Evolutionary conservation across 2,888 invertebrate species (phyloP).

Genomic region (Netelia melanura): DNA sequence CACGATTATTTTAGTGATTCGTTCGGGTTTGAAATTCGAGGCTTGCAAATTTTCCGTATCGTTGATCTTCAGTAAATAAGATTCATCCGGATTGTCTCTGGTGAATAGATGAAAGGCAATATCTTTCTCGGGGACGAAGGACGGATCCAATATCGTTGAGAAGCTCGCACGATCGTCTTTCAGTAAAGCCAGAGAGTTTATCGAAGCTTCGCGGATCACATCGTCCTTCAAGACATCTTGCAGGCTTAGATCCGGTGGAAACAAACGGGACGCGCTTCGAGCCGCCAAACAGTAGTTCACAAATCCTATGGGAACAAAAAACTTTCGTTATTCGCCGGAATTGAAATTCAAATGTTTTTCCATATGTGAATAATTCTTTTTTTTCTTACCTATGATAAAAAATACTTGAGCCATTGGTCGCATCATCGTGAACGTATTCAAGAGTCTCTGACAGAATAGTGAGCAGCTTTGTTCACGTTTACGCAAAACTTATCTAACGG

Average conservation of each 20-base stretch:
- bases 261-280: conserved; percentile 26
- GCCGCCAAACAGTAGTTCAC: conserved; percentile 27
- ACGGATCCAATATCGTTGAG: conserved; percentile 59
- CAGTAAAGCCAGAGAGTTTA: conserved; percentile 49
- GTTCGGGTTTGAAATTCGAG: conserved; percentile 71
- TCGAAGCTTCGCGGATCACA: conserved; percentile 46
- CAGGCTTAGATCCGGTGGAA: conserved; percentile 40
- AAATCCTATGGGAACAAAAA: conserved; percentile 29
- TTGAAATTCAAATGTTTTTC: not conserved
- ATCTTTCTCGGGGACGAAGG: conserved; percentile 69
- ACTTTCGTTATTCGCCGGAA: not conserved
- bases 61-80: conserved; percentile 68
- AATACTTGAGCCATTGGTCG: conserved; percentile 26
- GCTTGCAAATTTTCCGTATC: conserved; percentile 68
- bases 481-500: conserved; percentile 29
- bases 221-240: conserved; percentile 41
- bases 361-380: not conserved
- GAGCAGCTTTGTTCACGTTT: not conserved
- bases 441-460: conserved; percentile 15
- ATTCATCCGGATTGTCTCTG: conserved; percentile 70
- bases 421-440: conserved; percentile 25
- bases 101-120: conserved; percentile 78
- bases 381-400: conserved; percentile 37
- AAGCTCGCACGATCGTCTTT: conserved; percentile 62
- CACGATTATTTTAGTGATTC: conserved; percentile 83